Evolutionary conservation across 2,888 invertebrate species (phyloP).

Genomic region (Yponomeuta cagnagella): DNA sequence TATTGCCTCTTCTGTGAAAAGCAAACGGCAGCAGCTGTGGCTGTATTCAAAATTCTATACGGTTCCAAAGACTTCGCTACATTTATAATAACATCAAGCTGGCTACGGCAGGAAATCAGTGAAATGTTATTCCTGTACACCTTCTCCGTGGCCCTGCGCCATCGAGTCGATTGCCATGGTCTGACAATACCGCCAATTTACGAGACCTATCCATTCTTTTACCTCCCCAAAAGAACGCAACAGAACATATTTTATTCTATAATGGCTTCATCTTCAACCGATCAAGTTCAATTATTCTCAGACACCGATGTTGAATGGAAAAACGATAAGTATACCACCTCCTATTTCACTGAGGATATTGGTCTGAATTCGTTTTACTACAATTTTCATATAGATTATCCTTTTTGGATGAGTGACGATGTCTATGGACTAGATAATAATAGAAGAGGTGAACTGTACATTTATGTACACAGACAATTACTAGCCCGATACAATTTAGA

Average conservation of each 20-base stretch:
- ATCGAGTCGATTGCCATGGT: constrained; percentile 30
- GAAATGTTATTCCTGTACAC: constrained; percentile 45
- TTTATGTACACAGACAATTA: constrained; percentile 77
- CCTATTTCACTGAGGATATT: constrained; percentile 67
- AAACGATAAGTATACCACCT: neutral
- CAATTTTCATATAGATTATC: constrained; percentile 47
- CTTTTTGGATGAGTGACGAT: constrained; percentile 62
- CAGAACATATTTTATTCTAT: neutral
- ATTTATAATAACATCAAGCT: constrained; percentile 70
- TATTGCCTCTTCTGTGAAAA: constrained; percentile 64
- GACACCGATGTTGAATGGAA: neutral
- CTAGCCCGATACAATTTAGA: constrained; percentile 80
- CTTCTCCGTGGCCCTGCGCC: constrained; percentile 36
- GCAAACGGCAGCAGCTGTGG: constrained; percentile 67
- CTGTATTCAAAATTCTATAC: constrained; percentile 66
- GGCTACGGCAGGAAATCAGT: constrained; percentile 58
- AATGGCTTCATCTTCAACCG: neutral
- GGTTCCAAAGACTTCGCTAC: constrained; percentile 72
- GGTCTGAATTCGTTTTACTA: constrained; percentile 56
- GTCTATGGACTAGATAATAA: constrained; percentile 60
- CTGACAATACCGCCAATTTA: constrained; percentile 43
- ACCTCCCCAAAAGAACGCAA: constrained; percentile 57
- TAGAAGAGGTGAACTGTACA: constrained; percentile 72
- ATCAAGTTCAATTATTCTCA: neutral
- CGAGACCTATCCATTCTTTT: constrained; percentile 66